Percentiles rank a stretch among this genome's conserved stretches.
Conservation (phyloP, 2,888 invertebrate genomes). For the Trisateles emortualis region DNA sequence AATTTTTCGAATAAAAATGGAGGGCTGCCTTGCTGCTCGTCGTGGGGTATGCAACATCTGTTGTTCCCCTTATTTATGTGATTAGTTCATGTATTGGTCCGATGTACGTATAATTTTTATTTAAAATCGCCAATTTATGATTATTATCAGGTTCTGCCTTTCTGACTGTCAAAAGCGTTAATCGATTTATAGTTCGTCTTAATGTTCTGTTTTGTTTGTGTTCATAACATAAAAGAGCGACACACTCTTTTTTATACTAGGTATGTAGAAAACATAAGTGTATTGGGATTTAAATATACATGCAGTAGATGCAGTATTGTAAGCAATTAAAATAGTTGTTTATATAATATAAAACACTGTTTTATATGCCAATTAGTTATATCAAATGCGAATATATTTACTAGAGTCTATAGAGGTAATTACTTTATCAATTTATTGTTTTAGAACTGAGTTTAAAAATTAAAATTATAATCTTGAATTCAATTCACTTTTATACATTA, state of each 20-base stretch:
- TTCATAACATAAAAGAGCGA: conserved; percentile 13
- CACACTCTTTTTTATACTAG: conserved; percentile 24
- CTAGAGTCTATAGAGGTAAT: conserved; percentile 21
- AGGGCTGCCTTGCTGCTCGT: conserved; percentile 57
- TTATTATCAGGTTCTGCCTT: conserved; percentile 64
- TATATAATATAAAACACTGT: conserved; percentile 23
- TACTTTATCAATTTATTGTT: conserved; percentile 28
- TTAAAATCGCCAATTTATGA: conserved; percentile 80
- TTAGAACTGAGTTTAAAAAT: not conserved
- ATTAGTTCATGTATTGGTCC: conserved; percentile 73
- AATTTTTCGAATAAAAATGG: conserved; percentile 67
- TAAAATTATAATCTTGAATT: not conserved
- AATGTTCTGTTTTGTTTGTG: conserved; percentile 39
- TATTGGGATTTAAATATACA: conserved; percentile 19
- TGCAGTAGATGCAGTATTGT: conserved; percentile 11
- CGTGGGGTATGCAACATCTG: conserved; percentile 71
- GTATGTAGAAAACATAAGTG: conserved; percentile 19
- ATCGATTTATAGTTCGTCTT: conserved; percentile 48
- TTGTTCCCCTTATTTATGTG: conserved; percentile 81
- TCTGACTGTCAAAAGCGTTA: conserved; percentile 48
- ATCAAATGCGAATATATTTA: conserved; percentile 21
- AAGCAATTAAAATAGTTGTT: conserved; percentile 25
- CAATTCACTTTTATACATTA: not conserved
- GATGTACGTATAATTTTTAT: conserved; percentile 71
- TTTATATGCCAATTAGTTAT: conserved; percentile 26